A percentile compares a stretch with the other conserved stretches of the same genome.
phyloP scores from a whole-genome alignment of 1,140 invertebrate species.

The Drosophila guanche region DNA sequence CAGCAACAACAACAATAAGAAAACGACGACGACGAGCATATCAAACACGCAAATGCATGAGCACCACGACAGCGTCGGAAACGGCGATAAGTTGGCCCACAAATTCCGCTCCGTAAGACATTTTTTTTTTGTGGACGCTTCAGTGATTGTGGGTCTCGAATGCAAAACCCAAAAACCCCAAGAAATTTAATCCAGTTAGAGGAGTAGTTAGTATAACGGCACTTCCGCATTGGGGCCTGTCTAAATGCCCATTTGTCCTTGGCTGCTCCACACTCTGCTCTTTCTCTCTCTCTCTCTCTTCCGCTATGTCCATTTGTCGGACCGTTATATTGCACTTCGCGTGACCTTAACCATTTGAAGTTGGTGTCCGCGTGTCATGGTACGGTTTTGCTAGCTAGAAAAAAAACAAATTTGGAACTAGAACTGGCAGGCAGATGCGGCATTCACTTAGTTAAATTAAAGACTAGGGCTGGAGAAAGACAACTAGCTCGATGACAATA shows the following conservation, averaged over 20 bases:
- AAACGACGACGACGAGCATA: constrained; percentile 1
- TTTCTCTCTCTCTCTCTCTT: background rate
- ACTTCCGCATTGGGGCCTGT: constrained; percentile 53
- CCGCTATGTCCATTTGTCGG: constrained; percentile 33
- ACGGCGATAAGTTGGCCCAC: constrained; percentile 4
- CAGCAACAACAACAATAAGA: constrained; percentile 4
- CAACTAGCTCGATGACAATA: background rate
- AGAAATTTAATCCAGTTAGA: constrained; percentile 4
- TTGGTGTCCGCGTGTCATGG: constrained; percentile 43
- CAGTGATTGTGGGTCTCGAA: constrained; percentile 3
- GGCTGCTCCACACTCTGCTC: background rate
- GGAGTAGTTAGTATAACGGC: background rate
- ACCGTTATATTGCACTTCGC: constrained; percentile 57
- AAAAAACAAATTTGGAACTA: constrained; percentile 7
- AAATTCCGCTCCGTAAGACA: constrained; percentile 1
- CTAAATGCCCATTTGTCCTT: constrained; percentile 57
- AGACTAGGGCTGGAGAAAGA: constrained; percentile 32
- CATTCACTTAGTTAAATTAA: constrained; percentile 69
- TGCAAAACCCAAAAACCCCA: constrained; percentile 2
- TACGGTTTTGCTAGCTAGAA: constrained; percentile 26
- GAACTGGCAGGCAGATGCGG: constrained; percentile 20
- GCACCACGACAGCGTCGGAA: constrained; percentile 8
- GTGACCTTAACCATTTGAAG: constrained; percentile 68
- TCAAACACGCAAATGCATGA: constrained; percentile 40
- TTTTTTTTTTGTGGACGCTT: background rate